Percentiles rank a stretch among this genome's conserved stretches.
Evolutionary conservation across 2,797 vertebrate genomes (phyloP).

Genomic region (Fratercula arctica): DNA sequence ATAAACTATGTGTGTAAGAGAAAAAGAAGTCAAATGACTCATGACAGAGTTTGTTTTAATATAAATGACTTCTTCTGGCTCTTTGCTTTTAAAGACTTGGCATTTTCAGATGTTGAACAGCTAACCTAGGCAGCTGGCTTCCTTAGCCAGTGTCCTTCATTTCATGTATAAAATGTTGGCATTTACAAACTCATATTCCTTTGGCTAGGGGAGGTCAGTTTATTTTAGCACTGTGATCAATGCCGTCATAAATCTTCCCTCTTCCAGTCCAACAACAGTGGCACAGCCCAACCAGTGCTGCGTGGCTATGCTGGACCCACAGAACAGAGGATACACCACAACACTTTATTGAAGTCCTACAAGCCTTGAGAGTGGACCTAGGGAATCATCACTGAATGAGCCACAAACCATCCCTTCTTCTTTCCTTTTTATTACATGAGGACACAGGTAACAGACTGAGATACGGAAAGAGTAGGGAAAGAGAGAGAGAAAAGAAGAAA

Average conservation of each 20-base stretch:
- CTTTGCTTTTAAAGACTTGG: constrained; percentile 65
- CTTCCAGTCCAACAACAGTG: background rate
- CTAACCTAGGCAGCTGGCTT: constrained; percentile 36
- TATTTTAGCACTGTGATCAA: constrained; percentile 53
- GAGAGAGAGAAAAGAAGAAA: background rate
- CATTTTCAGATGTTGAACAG: constrained; percentile 34
- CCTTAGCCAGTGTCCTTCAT: background rate
- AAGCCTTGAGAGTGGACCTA: background rate
- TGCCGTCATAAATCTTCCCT: constrained; percentile 20
- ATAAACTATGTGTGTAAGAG: constrained; percentile 71
- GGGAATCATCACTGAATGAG: background rate
- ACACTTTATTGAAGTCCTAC: background rate
- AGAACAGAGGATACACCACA: background rate
- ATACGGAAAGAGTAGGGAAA: background rate
- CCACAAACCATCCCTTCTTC: background rate
- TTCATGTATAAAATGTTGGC: background rate
- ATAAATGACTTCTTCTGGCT: constrained; percentile 70
- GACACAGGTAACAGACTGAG: background rate
- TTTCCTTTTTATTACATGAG: background rate
- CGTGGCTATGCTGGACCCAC: background rate
- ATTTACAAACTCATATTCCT: constrained; percentile 8
- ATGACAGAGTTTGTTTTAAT: constrained; percentile 73
- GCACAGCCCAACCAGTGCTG: background rate
- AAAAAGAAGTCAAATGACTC: constrained; percentile 79
- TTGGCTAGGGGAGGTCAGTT: constrained; percentile 5